phyloP scores from a whole-genome alignment of 35 echinoderm and acorn worm genomes.

The Heliocidaris erythrogramma region DNA sequence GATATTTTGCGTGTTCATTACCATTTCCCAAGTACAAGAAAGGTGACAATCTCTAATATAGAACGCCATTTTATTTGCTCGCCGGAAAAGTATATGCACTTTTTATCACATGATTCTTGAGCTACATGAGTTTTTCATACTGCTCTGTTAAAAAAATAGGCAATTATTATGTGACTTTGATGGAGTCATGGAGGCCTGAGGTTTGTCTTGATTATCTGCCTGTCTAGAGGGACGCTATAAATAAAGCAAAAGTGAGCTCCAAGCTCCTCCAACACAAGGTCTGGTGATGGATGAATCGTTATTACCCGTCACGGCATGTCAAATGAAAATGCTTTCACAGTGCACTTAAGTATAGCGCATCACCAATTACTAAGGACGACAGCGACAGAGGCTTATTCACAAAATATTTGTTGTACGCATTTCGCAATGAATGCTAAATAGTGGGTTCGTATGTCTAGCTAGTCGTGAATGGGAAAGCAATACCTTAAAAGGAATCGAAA shows the following conservation, averaged over 20 bases:
- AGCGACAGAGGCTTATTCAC: background rate
- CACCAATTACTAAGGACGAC: background rate
- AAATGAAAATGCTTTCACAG: slow-evolving; percentile 18
- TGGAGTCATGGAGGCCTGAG: background rate
- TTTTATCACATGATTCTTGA: no score
- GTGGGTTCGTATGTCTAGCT: background rate
- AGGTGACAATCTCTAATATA: no score
- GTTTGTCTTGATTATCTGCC: background rate
- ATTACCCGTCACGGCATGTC: background rate
- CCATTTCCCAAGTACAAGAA: no score
- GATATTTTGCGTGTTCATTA: no score
- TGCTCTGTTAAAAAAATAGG: no score
- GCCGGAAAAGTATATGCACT: background rate
- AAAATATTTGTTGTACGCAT: slow-evolving; percentile 5
- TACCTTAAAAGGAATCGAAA: background rate
- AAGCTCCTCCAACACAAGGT: background rate
- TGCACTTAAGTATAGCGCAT: background rate
- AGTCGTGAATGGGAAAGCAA: background rate
- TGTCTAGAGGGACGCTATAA: background rate
- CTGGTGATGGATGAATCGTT: background rate
- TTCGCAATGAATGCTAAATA: background rate
- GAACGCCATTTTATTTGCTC: background rate
- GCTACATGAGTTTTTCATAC: no score
- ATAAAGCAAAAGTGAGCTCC: background rate
- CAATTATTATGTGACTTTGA: no score